These are phyloP conservation scores for Arvicanthis niloticus DNA, from an alignment of 2,113 vertebrate genomes.

Conservation along the genomic window DNA sequence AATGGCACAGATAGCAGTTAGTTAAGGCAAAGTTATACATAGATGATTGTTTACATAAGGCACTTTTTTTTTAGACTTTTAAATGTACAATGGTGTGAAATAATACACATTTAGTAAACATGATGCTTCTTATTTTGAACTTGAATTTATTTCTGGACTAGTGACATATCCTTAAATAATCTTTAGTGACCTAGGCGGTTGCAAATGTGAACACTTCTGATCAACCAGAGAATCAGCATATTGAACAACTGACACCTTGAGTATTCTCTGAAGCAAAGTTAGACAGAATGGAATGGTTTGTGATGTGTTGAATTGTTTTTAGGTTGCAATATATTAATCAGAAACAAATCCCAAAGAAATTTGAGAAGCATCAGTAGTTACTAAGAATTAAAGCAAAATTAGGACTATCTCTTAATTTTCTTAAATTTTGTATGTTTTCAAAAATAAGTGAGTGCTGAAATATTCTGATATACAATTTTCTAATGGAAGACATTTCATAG, in stretches of 20 bases:
- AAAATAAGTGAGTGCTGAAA: neutral
- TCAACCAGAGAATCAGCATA: neutral
- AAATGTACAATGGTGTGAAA: neutral
- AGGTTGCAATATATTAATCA: neutral
- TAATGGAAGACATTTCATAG: neutral
- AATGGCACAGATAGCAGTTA: neutral
- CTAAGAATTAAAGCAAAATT: neutral
- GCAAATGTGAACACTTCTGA: neutral
- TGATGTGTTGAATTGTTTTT: neutral
- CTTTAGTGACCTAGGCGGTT: neutral
- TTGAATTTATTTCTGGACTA: neutral
- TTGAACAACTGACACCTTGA: neutral
- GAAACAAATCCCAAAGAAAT: neutral
- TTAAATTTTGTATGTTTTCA: neutral
- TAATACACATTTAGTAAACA: neutral
- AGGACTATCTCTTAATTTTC: neutral
- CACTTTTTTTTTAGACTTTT: neutral
- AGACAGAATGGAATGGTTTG: too few species aligned
- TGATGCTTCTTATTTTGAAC: neutral
- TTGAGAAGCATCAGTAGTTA: neutral
- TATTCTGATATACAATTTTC: neutral
- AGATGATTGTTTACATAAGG: neutral
- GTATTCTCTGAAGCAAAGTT: too few species aligned
- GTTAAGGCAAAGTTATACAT: neutral
- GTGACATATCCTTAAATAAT: neutral